A percentile compares a stretch with the other conserved stretches of the same genome.
Conservation (phyloP, 1,140 invertebrate species). For the Agrypnia vestita region DNA sequence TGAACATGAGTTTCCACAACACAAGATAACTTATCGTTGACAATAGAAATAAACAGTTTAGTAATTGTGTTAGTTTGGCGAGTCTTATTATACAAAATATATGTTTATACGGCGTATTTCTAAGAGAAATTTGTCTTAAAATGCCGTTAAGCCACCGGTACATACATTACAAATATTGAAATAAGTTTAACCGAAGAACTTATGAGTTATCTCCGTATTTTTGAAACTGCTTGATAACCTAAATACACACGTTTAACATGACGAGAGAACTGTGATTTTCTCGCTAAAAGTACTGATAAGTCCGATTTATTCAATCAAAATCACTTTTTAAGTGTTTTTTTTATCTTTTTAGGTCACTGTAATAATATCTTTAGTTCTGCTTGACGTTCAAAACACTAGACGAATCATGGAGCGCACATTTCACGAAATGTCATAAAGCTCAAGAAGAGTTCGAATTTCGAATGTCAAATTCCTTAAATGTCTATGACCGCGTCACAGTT, state of each 20-base stretch:
- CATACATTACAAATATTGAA: conserved; percentile 36
- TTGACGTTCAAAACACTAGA: conserved; percentile 17
- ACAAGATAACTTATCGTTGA: background rate
- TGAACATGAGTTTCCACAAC: conserved; percentile 3
- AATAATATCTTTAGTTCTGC: conserved; percentile 1
- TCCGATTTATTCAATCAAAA: conserved; percentile 28
- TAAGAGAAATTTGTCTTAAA: conserved; percentile 10
- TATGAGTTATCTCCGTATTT: conserved; percentile 16
- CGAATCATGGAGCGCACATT: conserved; percentile 12
- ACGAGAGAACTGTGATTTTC: conserved; percentile 25
- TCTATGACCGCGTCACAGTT: conserved; percentile 12
- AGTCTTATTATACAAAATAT: too few relatives aligned
- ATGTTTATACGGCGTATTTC: background rate
- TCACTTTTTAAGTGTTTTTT: conserved; percentile 26
- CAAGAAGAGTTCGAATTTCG: conserved; percentile 21
- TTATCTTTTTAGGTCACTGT: conserved; percentile 26
- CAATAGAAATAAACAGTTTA: background rate
- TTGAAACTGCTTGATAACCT: conserved; percentile 21
- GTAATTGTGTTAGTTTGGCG: background rate
- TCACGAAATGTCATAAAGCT: conserved; percentile 3
- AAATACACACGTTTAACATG: conserved; percentile 36
- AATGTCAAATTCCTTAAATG: conserved; percentile 34
- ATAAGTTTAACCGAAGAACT: conserved; percentile 28
- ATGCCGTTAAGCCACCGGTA: conserved; percentile 21
- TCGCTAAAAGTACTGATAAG: conserved; percentile 24